Percentiles rank a stretch among this genome's conserved stretches.
Conservation (phyloP, 2,113 vertebrate species). For the Pachyramphus minor region DNA sequence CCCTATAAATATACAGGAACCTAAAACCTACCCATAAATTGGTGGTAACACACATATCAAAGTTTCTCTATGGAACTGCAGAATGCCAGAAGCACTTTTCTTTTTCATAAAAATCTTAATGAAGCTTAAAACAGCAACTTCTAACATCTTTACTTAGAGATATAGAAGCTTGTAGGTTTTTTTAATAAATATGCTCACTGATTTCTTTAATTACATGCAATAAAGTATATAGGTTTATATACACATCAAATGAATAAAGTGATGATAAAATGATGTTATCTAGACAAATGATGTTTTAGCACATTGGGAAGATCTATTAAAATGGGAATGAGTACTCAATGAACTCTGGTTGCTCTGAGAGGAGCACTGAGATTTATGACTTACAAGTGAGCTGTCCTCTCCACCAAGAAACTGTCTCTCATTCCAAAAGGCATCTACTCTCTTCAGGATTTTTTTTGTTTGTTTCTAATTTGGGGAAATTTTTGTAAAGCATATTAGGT, state of each 20-base stretch:
- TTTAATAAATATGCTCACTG: neutral
- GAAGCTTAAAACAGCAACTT: constrained; percentile 24
- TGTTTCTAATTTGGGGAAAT: neutral
- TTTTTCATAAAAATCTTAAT: constrained; percentile 41
- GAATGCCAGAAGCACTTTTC: constrained; percentile 12
- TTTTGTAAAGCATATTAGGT: neutral
- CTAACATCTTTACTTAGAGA: constrained; percentile 1
- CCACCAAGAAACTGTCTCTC: neutral
- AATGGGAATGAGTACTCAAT: neutral
- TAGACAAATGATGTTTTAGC: neutral
- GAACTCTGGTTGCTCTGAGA: neutral
- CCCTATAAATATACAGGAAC: neutral
- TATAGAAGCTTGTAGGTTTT: neutral
- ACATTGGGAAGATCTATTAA: neutral
- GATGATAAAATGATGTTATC: neutral
- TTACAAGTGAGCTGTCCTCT: neutral
- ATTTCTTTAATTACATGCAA: neutral
- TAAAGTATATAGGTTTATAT: neutral
- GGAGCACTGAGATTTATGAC: neutral
- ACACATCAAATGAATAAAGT: neutral
- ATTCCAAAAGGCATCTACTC: neutral
- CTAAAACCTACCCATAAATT: constrained; percentile 7
- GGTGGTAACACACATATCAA: constrained; percentile 18
- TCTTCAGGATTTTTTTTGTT: neutral
- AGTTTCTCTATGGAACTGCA: neutral